These are phyloP conservation scores for Dryomyza anilis DNA, from an alignment of 2,888 invertebrate species.

Conservation along the genomic window DNA sequence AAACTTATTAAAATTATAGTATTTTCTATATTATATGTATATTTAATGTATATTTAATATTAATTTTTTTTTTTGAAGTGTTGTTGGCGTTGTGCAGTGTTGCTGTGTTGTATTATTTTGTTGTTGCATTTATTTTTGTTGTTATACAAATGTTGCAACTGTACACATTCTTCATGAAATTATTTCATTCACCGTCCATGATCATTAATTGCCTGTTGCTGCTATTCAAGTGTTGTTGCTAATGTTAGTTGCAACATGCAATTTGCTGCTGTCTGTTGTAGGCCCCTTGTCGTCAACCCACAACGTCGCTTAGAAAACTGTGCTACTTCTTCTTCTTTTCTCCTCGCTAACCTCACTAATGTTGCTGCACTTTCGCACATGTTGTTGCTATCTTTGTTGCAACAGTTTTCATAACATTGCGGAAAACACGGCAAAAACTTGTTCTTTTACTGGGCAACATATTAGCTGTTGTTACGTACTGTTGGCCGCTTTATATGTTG, in stretches of 20 bases:
- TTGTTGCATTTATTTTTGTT: conserved; percentile 29
- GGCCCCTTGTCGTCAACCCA: conserved; percentile 9
- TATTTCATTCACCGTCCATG: conserved; percentile 23
- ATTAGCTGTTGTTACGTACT: too few relatives aligned
- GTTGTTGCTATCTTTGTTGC: conserved; percentile 12
- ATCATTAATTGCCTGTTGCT: conserved; percentile 27
- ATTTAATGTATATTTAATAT: too few relatives aligned
- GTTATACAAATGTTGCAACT: conserved; percentile 34
- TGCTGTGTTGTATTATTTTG: neutral
- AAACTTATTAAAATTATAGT: too few relatives aligned
- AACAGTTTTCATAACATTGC: conserved; percentile 31
- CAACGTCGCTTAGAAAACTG: too few relatives aligned
- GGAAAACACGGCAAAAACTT: conserved; percentile 40
- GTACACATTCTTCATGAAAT: neutral
- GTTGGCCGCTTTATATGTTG: conserved; percentile 16
- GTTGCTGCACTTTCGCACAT: neutral
- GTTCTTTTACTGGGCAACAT: conserved; percentile 27
- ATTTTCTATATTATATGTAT: too few relatives aligned
- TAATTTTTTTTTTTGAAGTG: too few relatives aligned
- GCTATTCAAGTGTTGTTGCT: conserved; percentile 22
- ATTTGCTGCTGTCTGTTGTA: conserved; percentile 4
- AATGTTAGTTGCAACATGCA: conserved; percentile 9
- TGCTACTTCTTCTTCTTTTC: conserved; percentile 33
- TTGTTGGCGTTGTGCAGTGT: neutral
- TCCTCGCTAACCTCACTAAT: conserved; percentile 13